These are phyloP conservation scores for Drosophila recens DNA, from an alignment of 2,888 invertebrate species.

Conservation along the genomic window DNA sequence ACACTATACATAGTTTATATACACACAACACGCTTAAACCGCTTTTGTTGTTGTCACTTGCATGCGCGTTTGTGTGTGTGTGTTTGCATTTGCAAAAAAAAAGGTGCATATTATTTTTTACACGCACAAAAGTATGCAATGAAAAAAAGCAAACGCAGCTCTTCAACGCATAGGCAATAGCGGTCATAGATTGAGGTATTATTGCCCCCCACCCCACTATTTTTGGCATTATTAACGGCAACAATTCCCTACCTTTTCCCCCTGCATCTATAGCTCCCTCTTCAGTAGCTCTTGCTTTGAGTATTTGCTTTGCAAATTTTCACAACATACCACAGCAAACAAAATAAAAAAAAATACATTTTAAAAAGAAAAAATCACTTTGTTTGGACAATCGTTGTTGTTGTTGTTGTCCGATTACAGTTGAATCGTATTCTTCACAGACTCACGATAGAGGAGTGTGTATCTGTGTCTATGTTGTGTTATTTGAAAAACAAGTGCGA, in stretches of 20 bases:
- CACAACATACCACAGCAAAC: conserved; percentile 43
- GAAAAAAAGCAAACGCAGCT: conserved; percentile 46
- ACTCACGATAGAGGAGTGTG: conserved; percentile 21
- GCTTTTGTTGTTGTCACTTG: conserved; percentile 28
- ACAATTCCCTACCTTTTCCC: background rate
- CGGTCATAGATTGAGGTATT: conserved; percentile 19
- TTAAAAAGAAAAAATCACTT: conserved; percentile 38
- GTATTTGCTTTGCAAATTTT: conserved; percentile 73
- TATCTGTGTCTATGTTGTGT: conserved; percentile 16
- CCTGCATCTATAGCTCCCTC: too few species aligned
- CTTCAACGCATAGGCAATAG: conserved; percentile 32
- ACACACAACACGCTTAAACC: conserved; percentile 49
- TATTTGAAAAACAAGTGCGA: conserved; percentile 48
- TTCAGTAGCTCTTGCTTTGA: conserved; percentile 47
- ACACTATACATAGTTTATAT: conserved; percentile 41
- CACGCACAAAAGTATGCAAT: conserved; percentile 69
- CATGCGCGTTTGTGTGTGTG: conserved; percentile 17
- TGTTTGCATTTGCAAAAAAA: conserved; percentile 35
- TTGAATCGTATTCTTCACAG: conserved; percentile 60
- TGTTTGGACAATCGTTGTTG: conserved; percentile 30
- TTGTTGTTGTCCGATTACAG: conserved; percentile 52
- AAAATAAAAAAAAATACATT: conserved; percentile 8
- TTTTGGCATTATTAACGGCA: conserved; percentile 46
- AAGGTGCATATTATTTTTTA: conserved; percentile 65
- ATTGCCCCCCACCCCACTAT: background rate